A percentile compares a stretch with the other conserved stretches of the same genome.
These are phyloP conservation scores for Perca fluviatilis DNA, from an alignment of 2,113 vertebrate species.

Conservation along the genomic window DNA sequence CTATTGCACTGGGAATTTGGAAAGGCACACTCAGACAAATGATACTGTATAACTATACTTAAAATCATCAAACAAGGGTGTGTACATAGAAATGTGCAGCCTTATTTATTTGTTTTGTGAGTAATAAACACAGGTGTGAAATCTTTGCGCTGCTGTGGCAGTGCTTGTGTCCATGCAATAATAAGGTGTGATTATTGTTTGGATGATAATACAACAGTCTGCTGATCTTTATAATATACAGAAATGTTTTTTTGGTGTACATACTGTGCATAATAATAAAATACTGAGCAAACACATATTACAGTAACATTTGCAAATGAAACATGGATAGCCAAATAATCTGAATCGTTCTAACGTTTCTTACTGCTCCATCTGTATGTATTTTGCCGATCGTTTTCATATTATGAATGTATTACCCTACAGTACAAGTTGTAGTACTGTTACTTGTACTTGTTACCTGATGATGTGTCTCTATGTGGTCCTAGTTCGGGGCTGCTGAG, in stretches of 20 bases:
- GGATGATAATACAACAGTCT: not conserved
- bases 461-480: conserved; percentile 13
- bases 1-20: not conserved
- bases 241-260: not conserved
- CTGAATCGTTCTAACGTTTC: not conserved
- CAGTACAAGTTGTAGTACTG: not conserved
- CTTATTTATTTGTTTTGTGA: too few relatives aligned
- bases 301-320: not conserved
- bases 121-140: not conserved
- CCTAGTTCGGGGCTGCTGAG: conserved; percentile 33
- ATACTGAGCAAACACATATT: not conserved
- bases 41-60: not conserved
- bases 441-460: conserved; percentile 70
- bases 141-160: not conserved
- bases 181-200: not conserved
- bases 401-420: not conserved
- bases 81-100: not conserved
- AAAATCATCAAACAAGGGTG: not conserved
- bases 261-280: not conserved
- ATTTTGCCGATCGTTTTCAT: not conserved
- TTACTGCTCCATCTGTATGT: not conserved
- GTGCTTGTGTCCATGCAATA: too few relatives aligned
- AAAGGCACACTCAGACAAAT: not conserved
- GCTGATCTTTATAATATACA: not conserved
- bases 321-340: not conserved